Evolutionary conservation across 1,140 invertebrate species (phyloP), one percentile per base, ranked within the genome.

Genomic region (Phthorimaea operculella): DNA sequence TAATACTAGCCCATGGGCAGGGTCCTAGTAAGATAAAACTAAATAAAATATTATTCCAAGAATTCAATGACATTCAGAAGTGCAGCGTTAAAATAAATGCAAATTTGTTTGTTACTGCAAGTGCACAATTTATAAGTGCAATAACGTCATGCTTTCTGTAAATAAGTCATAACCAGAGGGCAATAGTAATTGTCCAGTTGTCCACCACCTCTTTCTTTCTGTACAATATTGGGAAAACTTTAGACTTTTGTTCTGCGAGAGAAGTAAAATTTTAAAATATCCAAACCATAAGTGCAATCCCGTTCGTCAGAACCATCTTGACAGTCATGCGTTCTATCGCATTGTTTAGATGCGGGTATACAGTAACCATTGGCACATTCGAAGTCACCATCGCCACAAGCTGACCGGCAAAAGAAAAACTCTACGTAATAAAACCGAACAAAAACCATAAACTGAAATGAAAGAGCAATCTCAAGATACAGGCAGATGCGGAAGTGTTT

Each of bases 261-360:
- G 6, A 39, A 9, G n/a, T 39, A 39, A 12, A n/a, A 39, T 39
- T 39, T 39, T 2, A 58, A 72, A 75, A 57, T 66, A 60, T 14
- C 68, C 81, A 81, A 82, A 82, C 81, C 79, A 68, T 84, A 81
- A 63, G 57, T 71, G 86, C 91, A 92, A 79, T 90, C 73, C 52
- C 83, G 73, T 87, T 97, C 95, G 85, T 97, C 95, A 59, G 92
- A 93, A 62, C 88, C 87, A 77, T 96, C 94, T 36, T 83, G 83
- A 82, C 95, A 97, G 66, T 95, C 90, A 65, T 74, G 70, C 64
- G 86, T 85, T 57, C 90, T 87, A 81, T 97, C 91, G 87, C 96
- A 97, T 63, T 90, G 87, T 70, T 90, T 88, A 59, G 82, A 86
- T 69, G 86, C 83, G 36, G 88, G 85, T 62, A 97, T 91, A 79